Evolutionary conservation across 2,113 vertebrate species (phyloP).

Genomic region (Ammodytes marinus): DNA sequence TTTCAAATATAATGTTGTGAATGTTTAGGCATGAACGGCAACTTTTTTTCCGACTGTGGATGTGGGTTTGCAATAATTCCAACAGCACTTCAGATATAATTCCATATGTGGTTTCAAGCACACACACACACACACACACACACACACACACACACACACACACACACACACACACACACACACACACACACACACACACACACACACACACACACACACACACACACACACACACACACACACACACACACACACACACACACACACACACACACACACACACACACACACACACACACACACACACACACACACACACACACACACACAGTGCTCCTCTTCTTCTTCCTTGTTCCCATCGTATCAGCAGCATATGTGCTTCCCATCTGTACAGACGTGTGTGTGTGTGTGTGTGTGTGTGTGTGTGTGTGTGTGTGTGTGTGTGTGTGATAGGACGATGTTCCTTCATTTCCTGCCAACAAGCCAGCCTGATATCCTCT

Average conservation of each 20-base stretch:
- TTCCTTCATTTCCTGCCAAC: slow-evolving; percentile 64
- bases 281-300: no score
- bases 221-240: no score
- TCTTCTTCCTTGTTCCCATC: slow-evolving; percentile 6
- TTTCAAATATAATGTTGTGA: background rate
- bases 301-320: no score
- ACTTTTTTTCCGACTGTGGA: background rate
- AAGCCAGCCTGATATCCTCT: slow-evolving; percentile 8
- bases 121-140: background rate
- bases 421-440: slow-evolving; percentile 7
- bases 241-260: no score
- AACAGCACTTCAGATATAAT: background rate
- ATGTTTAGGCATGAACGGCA: background rate
- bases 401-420: slow-evolving; percentile 4
- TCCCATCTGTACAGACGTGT: slow-evolving; percentile 27
- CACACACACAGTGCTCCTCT: background rate
- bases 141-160: no score
- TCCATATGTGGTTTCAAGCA: background rate
- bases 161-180: no score
- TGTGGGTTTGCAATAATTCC: background rate
- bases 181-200: background rate
- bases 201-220: no score
- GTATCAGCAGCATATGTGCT: slow-evolving; percentile 28
- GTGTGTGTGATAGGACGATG: slow-evolving; percentile 17
- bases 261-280: no score